phyloP scores from a whole-genome alignment of 1,140 invertebrate genomes.

The Papilio xuthus region DNA sequence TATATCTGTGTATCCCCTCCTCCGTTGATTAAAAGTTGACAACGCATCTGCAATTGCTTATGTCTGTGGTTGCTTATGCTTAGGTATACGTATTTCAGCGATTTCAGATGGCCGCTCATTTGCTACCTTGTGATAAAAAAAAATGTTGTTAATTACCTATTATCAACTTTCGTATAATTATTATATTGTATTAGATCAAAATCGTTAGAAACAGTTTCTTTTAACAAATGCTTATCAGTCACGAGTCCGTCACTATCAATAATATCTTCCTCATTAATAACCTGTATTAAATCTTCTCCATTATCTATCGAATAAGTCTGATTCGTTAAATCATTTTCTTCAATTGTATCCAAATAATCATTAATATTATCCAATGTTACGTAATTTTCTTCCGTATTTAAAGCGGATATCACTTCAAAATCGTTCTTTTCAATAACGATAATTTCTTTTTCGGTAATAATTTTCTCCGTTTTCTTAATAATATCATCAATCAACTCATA shows the following conservation, averaged over 20 bases:
- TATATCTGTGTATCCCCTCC: too few species aligned
- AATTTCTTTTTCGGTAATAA: conserved; percentile 37
- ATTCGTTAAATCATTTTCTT: conserved; percentile 54
- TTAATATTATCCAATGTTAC: conserved; percentile 42
- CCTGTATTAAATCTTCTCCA: conserved; percentile 47
- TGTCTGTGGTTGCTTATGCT: too few species aligned
- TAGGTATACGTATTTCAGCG: too few species aligned
- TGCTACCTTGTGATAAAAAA: too few species aligned
- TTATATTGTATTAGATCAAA: background rate
- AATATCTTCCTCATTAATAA: conserved; percentile 46
- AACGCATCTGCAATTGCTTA: too few species aligned
- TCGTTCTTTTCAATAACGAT: conserved; percentile 47
- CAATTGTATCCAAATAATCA: conserved; percentile 61
- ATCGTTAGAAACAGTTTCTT: conserved; percentile 13
- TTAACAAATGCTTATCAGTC: conserved; percentile 44
- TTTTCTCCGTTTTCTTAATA: conserved; percentile 57
- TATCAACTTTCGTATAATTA: background rate
- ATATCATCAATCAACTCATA: conserved; percentile 56
- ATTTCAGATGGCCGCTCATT: too few species aligned
- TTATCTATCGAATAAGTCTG: conserved; percentile 44
- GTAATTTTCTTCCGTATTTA: conserved; percentile 45
- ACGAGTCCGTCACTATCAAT: conserved; percentile 48
- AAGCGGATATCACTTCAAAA: conserved; percentile 59
- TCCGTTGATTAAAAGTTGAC: too few species aligned
- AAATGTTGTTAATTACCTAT: conserved; percentile 10